phyloP scores from a whole-genome alignment of 92 coral and sea anemone species.

The Blastomussa wellsi region DNA sequence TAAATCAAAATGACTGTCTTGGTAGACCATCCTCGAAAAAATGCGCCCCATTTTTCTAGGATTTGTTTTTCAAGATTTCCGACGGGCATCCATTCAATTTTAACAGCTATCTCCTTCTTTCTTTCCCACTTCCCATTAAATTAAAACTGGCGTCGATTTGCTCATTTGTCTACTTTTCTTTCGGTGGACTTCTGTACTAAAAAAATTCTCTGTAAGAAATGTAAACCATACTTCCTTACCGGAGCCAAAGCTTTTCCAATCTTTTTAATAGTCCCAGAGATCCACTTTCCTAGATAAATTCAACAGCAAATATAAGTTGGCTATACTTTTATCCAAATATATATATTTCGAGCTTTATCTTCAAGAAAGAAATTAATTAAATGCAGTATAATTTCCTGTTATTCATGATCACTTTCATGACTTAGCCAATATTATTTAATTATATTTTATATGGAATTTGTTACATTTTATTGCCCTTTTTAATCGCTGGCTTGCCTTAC shows the following conservation, averaged over 20 bases:
- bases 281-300: slow-evolving; percentile 70
- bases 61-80: too few relatives aligned
- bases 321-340: not conserved
- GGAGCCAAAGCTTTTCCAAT: slow-evolving; percentile 89
- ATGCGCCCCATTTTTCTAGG: not conserved
- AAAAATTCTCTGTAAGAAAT: too few relatives aligned
- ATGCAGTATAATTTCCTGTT: not conserved
- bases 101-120: too few relatives aligned
- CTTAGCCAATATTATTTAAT: not conserved
- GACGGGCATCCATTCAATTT: too few relatives aligned
- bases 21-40: too few relatives aligned
- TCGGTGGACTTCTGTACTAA: too few relatives aligned
- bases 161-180: too few relatives aligned
- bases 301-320: not conserved
- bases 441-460: not conserved
- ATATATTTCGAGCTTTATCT: not conserved
- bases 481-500: slow-evolving; percentile 34
- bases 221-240: slow-evolving; percentile 42
- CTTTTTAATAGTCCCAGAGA: slow-evolving; percentile 64
- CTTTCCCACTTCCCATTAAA: too few relatives aligned
- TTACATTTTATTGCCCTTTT: too few relatives aligned
- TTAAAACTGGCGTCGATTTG: too few relatives aligned
- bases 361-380: too few relatives aligned
- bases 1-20: too few relatives aligned
- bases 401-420: not conserved